Evolutionary conservation across 2,113 vertebrate species (phyloP).

Genomic region (Bombycilla garrulus): DNA sequence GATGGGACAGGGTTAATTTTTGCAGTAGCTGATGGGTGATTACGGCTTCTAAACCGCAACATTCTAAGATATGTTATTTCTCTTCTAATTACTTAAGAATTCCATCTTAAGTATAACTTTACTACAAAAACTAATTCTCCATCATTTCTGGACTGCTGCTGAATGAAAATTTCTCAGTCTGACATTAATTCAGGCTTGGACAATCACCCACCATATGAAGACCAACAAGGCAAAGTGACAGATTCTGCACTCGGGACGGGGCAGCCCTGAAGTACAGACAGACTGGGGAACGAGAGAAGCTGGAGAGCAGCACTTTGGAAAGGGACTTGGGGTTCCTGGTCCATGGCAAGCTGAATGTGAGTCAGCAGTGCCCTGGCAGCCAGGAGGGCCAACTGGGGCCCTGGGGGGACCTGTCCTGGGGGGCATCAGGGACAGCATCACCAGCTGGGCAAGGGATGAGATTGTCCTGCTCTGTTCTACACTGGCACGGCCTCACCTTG

Average conservation of each 20-base stretch:
- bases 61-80: not conserved
- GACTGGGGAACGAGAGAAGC: fast-evolving
- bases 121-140: not conserved
- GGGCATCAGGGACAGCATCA: not conserved
- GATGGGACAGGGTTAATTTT: not conserved
- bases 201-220: not conserved
- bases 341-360: fast-evolving
- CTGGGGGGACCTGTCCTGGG: not conserved
- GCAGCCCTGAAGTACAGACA: not conserved
- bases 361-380: not conserved
- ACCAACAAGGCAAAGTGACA: fast-evolving
- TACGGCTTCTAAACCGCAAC: not conserved
- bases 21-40: not conserved
- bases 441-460: fast-evolving
- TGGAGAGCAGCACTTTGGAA: not conserved
- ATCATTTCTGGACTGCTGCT: not conserved
- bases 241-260: not conserved
- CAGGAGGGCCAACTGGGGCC: not conserved
- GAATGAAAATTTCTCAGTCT: not conserved
- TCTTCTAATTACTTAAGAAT: not conserved
- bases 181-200: not conserved
- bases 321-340: not conserved
- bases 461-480: fast-evolving
- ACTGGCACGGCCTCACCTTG: fast-evolving
- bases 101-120: not conserved